Percentiles rank a stretch among this genome's conserved stretches.
Evolutionary conservation across 2,113 vertebrate genomes (phyloP).

Genomic region (Pao palembangensis): DNA sequence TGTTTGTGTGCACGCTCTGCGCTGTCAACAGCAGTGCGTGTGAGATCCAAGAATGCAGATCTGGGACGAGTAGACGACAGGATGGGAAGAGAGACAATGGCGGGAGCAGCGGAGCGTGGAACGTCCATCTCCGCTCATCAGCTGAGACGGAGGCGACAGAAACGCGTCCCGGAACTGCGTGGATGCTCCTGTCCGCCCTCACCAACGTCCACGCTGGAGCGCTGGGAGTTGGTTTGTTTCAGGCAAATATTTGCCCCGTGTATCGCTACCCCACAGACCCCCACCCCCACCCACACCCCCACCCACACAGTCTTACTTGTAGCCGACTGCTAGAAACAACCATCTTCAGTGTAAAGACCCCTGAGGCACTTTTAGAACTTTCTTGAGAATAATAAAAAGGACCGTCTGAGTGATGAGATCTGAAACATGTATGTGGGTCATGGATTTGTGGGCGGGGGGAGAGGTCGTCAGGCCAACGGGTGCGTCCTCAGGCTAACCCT

Average conservation of each 20-base stretch:
- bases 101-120: constrained; percentile 30
- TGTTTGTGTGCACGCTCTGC: constrained; percentile 43
- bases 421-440: no score
- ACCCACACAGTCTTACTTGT: constrained; percentile 15
- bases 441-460: no score
- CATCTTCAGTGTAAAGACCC: constrained; percentile 22
- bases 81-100: constrained; percentile 49
- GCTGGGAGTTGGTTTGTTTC: constrained; percentile 11
- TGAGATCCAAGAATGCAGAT: constrained; percentile 45
- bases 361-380: not conserved
- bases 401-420: no score
- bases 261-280: constrained; percentile 2
- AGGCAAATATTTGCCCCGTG: constrained; percentile 1
- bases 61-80: constrained; percentile 16
- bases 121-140: constrained; percentile 40
- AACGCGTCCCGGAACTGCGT: constrained; percentile 47
- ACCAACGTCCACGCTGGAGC: constrained; percentile 1
- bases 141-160: constrained; percentile 24
- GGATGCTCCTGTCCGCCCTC: constrained; percentile 26
- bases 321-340: constrained; percentile 31
- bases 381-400: no score
- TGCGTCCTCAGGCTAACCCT: no score
- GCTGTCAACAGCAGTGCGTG: constrained; percentile 33
- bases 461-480: no score
- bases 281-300: constrained; percentile 5